Conservation (phyloP, 2,113 vertebrate species). For the Nicator chloris region DNA sequence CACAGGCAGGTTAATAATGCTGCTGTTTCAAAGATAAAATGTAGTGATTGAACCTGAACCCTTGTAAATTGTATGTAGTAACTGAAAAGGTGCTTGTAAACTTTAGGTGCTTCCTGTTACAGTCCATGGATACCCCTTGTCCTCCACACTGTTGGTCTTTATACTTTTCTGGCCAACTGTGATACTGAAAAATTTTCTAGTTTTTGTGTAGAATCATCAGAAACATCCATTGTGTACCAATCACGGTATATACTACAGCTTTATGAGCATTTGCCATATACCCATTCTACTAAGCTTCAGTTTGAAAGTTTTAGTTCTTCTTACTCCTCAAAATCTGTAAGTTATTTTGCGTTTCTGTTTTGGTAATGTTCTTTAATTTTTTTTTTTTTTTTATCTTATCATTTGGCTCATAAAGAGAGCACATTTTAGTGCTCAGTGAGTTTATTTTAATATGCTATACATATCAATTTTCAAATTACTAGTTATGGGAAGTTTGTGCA, state of each 20-base stretch:
- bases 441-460: neutral
- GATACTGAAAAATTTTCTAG: constrained; percentile 61
- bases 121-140: neutral
- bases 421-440: neutral
- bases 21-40: neutral
- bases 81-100: neutral
- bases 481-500: neutral
- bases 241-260: neutral
- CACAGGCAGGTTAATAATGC: neutral
- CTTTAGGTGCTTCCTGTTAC: neutral
- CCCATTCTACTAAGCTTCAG: neutral
- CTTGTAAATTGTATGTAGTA: fast-evolving
- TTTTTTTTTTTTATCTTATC: neutral
- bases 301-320: neutral
- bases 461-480: neutral
- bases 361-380: neutral
- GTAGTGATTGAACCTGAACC: neutral
- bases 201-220: neutral
- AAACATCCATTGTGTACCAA: constrained; percentile 60
- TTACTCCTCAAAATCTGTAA: neutral
- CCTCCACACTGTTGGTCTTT: neutral
- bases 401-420: neutral
- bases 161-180: constrained; percentile 56
- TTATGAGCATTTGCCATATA: neutral
- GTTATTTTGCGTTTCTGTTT: neutral